Conservation (phyloP, 2,113 vertebrate genomes). For the Aplodontia rufa region DNA sequence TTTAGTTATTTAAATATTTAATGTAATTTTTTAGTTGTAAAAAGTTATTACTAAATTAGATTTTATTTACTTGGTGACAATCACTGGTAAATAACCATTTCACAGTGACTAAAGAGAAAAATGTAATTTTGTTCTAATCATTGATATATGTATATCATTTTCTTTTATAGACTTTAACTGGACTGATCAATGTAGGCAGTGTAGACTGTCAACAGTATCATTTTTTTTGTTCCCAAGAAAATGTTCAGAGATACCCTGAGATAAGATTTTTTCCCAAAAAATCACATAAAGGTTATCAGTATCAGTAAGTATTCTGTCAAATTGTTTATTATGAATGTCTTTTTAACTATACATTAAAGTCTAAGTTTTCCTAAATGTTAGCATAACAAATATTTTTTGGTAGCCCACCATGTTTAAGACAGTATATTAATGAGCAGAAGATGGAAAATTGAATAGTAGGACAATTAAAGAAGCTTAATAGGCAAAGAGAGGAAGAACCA, state of each 20-base stretch:
- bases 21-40: too few relatives aligned
- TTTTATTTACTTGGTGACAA: neutral
- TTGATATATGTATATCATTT: neutral
- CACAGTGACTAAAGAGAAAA: neutral
- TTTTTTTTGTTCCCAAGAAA: constrained; percentile 92
- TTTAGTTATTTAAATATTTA: too few relatives aligned
- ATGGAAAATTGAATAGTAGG: neutral
- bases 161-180: constrained; percentile 86
- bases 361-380: constrained; percentile 1
- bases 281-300: constrained; percentile 83
- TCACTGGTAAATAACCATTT: neutral
- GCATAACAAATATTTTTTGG: neutral
- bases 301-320: constrained; percentile 86
- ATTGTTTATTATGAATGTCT: neutral
- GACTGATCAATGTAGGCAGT: constrained; percentile 91
- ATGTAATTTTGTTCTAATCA: constrained; percentile 27
- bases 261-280: constrained; percentile 92
- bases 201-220: constrained; percentile 95
- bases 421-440: neutral
- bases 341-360: constrained; percentile 12
- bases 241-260: constrained; percentile 93
- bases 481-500: neutral
- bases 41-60: neutral
- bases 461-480: neutral
- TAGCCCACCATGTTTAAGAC: neutral